Base-by-base conservation (phyloP, 2,888 invertebrate species). In the Acrobeloides nanus region DNA sequence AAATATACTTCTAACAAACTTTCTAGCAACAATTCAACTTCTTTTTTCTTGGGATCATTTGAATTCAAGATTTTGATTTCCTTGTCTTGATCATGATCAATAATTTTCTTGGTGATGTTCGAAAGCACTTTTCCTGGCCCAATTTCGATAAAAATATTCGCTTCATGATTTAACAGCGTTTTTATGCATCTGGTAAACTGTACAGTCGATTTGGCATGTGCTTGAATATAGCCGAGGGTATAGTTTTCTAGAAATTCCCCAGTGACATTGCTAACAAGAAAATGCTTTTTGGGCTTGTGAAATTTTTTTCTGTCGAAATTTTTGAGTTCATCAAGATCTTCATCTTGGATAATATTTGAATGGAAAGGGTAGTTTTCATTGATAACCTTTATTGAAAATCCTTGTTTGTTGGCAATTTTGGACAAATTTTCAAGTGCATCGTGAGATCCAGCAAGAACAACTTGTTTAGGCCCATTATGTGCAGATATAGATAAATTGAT, bases 361-460 rank as follows among this genome's bases (percentile, higher is more conserved):
- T 66, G 66, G 48, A 66, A 66, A 12, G 65, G 62, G 38, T 61
- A 66, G 24, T 48, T 42, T n/a, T 51, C 46, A 38, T 60, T 65
- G n/a, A 66, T 55, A 21, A 54, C 52, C 20, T 55, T 64, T n/a
- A 54, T 53, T 10, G 47, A 27, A 12, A 29, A 27, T 18, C 26
- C 12, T 17, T 20, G 10, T 1, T 26, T 18, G 20, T 42, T 44
- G 27, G 38, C 42, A 23, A 29, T 31, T 3, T 15, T 27, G 2
- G 29, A 24, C 4, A 50, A 55, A 17, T 29, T 23, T 18, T 62
- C 58, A 12, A 46, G 32, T 10, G 34, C 34, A 23, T 25, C 38
- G 8, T 25, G 52, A 10, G 50, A 45, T 17, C 62, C 63, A 32
- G 57, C 58, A 6, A 66, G 46, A 0, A 66, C 65, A 12, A 59